Evolutionary conservation across 2,113 vertebrate species (phyloP).

Genomic region (Nansenia antarctica): DNA sequence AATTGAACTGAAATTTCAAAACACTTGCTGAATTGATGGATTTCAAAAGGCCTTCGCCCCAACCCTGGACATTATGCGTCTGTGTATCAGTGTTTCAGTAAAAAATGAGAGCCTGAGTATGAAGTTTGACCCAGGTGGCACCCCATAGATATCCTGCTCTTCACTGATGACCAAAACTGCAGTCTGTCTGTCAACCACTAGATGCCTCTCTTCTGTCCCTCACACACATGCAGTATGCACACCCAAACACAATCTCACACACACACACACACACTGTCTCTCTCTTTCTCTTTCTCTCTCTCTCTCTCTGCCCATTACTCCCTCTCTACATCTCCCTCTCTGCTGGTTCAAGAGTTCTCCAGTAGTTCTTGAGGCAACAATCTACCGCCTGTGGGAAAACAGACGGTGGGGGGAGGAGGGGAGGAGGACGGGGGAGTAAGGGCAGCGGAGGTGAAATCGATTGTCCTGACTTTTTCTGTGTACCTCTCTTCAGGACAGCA

Average conservation of each 20-base stretch:
- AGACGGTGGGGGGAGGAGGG: too few species aligned
- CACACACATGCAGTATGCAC: not conserved
- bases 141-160: too few species aligned
- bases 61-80: not conserved
- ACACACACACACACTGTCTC: not conserved
- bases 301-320: constrained; percentile 11
- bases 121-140: too few species aligned
- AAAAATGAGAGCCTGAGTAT: not conserved
- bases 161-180: too few species aligned
- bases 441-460: too few species aligned
- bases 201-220: not conserved
- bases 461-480: too few species aligned
- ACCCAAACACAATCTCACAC: not conserved
- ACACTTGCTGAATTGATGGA: not conserved
- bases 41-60: not conserved
- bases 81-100: too few species aligned
- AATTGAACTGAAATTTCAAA: too few species aligned
- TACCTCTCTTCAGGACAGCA: too few species aligned
- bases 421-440: too few species aligned
- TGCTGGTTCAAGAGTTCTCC: not conserved
- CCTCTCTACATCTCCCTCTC: not conserved
- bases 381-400: too few species aligned
- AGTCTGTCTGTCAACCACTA: not conserved
- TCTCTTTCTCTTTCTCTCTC: not conserved
- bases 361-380: too few species aligned